Conservation (phyloP, 2,888 invertebrate genomes). For the Lordiphosa andalusiaca region DNA sequence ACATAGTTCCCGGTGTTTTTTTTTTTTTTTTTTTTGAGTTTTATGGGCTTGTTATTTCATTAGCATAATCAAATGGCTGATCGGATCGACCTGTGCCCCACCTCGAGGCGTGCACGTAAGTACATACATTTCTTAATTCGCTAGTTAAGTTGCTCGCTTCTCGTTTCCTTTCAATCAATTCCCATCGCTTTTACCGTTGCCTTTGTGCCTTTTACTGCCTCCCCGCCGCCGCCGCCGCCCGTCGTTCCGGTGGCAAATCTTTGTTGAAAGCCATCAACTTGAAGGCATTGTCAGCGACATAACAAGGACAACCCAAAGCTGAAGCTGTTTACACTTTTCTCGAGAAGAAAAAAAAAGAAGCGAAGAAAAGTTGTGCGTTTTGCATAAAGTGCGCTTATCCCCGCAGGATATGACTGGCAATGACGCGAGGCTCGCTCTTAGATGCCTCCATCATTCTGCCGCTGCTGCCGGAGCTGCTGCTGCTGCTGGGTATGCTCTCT, state of each 20-base stretch:
- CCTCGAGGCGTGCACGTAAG: conserved; percentile 7
- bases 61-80: conserved; percentile 66
- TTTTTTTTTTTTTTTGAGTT: conserved; percentile 49
- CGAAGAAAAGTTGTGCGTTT: conserved; percentile 63
- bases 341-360: conserved; percentile 20
- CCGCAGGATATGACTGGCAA: conserved; percentile 70
- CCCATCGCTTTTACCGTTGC: conserved; percentile 67
- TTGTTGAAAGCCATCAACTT: conserved; percentile 68
- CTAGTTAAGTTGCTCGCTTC: conserved; percentile 45
- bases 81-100: conserved; percentile 7
- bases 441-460: not conserved
- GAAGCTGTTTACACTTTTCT: conserved; percentile 62
- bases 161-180: conserved; percentile 65
- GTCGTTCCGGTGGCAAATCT: conserved; percentile 52
- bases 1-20: conserved; percentile 61
- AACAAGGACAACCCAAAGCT: conserved; percentile 56
- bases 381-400: conserved; percentile 72
- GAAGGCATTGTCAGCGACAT: conserved; percentile 69
- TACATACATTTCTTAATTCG: conserved; percentile 45
- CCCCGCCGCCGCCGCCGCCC: not conserved
- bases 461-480: conserved; percentile 8
- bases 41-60: conserved; percentile 71
- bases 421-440: conserved; percentile 46
- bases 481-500: conserved; percentile 48
- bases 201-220: conserved; percentile 64